Evolutionary conservation across 2,888 invertebrate species (phyloP), one percentile per base, ranked within the genome.

Genomic region (Caenorhabditis wallacei): DNA sequence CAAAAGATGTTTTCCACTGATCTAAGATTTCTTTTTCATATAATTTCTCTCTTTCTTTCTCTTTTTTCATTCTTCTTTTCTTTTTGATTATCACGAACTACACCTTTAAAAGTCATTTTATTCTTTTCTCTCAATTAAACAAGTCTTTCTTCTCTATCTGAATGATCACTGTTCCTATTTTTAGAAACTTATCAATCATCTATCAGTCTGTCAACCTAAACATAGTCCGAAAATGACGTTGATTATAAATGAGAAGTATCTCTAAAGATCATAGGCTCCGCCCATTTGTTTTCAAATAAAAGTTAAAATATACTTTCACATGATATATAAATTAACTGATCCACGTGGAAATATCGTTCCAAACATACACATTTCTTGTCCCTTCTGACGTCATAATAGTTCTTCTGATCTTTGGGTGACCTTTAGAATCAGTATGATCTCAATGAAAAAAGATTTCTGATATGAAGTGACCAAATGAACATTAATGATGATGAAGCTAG

Each of bases 251-350:
- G 24, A 16, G 7, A 56, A 30, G 30, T 5, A 68, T 56, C 46
- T 75, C 37, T 75, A 75, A 75, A 75, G 75, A 68, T 75, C 59
- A 59, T 18, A 56, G 35, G 64, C 74, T 57, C 74, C 74, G 74
- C 74, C 74, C 48, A 56, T 13, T 18, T 30, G 43, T 51, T 70
- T 54, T 59, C 16, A 54, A 46, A 35, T 48, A 48, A 16, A 35
- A 22, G 35, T 2, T 26, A 54, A 46, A 69, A n/a, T 43, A 69
- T 61, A 43, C 24, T 24, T 22, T 20, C 64, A 51, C 30, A 51
- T 64, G 64, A 51, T 64, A 64, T 48, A 51, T 51, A 51, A 30
- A 30, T 48, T 16, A n/a, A 30, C n/a, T 3, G 35, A 51, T 46
- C 48, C 64, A 64, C 64, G 64, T 64, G 64, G 48, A 48, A 11